Evolutionary conservation across 2,888 invertebrate species (phyloP).

Genomic region (Operophtera brumata): DNA sequence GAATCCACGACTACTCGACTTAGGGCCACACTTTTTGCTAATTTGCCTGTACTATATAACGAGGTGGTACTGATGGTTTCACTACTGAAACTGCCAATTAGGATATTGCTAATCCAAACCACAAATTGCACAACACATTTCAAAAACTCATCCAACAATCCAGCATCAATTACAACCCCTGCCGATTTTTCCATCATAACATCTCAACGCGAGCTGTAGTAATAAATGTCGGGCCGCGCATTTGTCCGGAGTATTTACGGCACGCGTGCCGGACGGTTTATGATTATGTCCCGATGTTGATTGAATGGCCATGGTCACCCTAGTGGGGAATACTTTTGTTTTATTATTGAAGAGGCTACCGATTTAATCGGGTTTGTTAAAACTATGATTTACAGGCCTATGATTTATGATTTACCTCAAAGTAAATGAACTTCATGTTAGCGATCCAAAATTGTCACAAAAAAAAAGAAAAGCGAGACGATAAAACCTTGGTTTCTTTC

Average conservation of each 20-base stretch:
- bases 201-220: constrained; percentile 46
- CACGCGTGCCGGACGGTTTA: constrained; percentile 66
- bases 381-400: too few relatives aligned
- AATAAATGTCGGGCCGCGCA: constrained; percentile 39
- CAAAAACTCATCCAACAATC: constrained; percentile 44
- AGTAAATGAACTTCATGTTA: too few relatives aligned
- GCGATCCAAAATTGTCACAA: too few relatives aligned
- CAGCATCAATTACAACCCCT: constrained; percentile 64
- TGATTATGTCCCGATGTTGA: constrained; percentile 76
- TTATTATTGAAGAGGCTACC: constrained; percentile 8
- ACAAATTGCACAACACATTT: constrained; percentile 22
- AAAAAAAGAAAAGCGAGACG: too few relatives aligned
- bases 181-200: constrained; percentile 70
- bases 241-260: constrained; percentile 65
- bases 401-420: too few relatives aligned
- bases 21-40: too few relatives aligned
- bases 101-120: constrained; percentile 5
- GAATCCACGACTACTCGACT: too few relatives aligned
- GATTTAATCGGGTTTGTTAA: constrained; percentile 1
- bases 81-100: not conserved
- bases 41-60: too few relatives aligned
- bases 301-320: constrained; percentile 74
- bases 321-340: constrained; percentile 37
- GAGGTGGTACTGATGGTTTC: too few relatives aligned
- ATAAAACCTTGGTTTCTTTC: too few relatives aligned